Evolutionary conservation across 2,888 invertebrate species (phyloP), one percentile per base, ranked within the genome.

Genomic region (Catotricha subobsoleta): DNA sequence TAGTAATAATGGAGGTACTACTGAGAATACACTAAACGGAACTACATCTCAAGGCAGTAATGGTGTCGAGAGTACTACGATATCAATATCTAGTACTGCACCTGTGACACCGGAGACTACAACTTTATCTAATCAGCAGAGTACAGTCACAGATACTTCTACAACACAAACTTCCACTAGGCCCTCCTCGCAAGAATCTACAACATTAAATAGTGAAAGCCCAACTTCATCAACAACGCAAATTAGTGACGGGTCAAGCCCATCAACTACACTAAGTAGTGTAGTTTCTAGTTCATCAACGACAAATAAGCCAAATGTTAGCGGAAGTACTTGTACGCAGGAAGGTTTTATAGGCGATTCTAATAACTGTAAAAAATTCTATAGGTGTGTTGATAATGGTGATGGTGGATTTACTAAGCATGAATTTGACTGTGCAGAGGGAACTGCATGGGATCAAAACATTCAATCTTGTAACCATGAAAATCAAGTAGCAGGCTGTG

Each of bases 351-450:
- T 60, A 20, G 56, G 57, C 0, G 64, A 68, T 52, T 54, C 58
- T 2, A 50, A 50, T 12, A 64, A 72, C 43, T 79, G 79, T 50
- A 66, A 66, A 21, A 74, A 72, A 51, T 79, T 78, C 56, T 75
- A 76, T 52, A 68, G 78, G 30, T 80, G 80, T 52, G 75, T 75
- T 1, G 60, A 67, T 44, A 68, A 72, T 50, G 72, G 71, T 29
- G 69, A 69, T 44, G 71, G 70, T 13, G 61, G 59, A 2, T 72
- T 63, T 40, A 67, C 62, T 2, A 70, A 69, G 55, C 73, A 72
- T 49, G 70, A 76, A 15, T 80, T 73, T 49, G 61, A 59, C 25
- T 80, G 79, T 51, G 76, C 69, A 1, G 68, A 73, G 38, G 78
- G 76, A 18, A 74, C 74, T 2, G 68, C 69, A 9, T 74, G 74